Evolutionary conservation across 30 jellyfish, hydroid and myxozoan species (phyloP), one percentile per base, ranked within the genome.

Genomic region (Hydractinia symbiolongicarpus): DNA sequence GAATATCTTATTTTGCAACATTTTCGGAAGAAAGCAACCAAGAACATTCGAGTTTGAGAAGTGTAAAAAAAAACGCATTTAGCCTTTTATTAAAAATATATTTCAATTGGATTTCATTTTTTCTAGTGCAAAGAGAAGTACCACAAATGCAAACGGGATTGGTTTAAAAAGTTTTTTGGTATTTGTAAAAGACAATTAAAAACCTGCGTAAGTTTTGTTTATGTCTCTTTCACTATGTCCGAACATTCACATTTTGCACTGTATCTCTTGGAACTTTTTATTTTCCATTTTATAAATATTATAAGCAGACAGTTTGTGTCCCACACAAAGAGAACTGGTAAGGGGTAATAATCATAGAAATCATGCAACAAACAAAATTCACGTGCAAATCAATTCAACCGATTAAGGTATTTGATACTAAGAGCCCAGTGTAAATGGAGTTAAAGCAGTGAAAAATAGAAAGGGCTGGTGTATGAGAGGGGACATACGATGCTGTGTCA

Each of bases 41-140:
- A 58, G 19, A 13, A 11, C 69, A 58, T 16, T 16, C 69, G 15
- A 11, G 19, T 11, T 1, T 11, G 69, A 16, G 19, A 16, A 58
- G 17, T 58, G 15, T 58, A 58, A 16, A 58, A 57, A n/a, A 57
- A 58, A 58, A 58, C 69, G 69, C 69, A 58, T 11, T 58, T 3
- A 58, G 69, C 3, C 19, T 13, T 1, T 58, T 13, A 58, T 58
- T 13, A 13, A 13, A 58, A 16, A 13, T 11, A 2, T 11, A 11
- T 58, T 11, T 11, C 69, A 58, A 11, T 13, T 58, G 69, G 2
- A 16, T 58, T 58, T 13, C 74, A 7, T 64, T 64, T 64, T 64
- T 64, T n/a, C n/a, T 64, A 64, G 74, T 64, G 74, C 17, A 64
- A 64, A 64, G 74, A 6, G 16, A 8, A 64, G 17, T 44, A 64